Evolutionary conservation across 2,888 invertebrate genomes (phyloP).

Genomic region (Ceraclea dissimilis): DNA sequence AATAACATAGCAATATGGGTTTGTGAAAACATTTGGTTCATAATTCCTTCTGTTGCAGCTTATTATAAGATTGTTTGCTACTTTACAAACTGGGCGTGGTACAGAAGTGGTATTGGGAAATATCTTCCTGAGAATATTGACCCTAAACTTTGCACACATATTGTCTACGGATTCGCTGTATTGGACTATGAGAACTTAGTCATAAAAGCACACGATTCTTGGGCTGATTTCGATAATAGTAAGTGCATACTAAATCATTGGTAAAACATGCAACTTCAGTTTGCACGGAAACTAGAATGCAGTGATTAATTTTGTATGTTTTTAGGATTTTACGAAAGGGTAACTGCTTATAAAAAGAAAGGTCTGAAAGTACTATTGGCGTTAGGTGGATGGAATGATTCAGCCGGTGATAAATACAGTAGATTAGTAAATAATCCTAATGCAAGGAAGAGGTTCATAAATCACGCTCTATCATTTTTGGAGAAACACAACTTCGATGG

Average conservation of each 20-base stretch:
- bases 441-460: conserved; percentile 65
- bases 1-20: no score
- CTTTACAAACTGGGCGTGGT: conserved; percentile 94
- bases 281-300: no score
- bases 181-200: conserved; percentile 72
- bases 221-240: conserved; percentile 87
- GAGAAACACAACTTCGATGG: conserved; percentile 82
- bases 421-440: conserved; percentile 69
- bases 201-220: conserved; percentile 78
- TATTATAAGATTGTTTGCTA: conserved; percentile 81
- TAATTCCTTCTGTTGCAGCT: conserved; percentile 37
- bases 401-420: conserved; percentile 83
- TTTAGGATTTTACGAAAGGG: conserved; percentile 74
- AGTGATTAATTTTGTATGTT: neutral
- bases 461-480: conserved; percentile 67
- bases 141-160: conserved; percentile 81
- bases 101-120: conserved; percentile 71
- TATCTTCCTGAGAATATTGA: conserved; percentile 83
- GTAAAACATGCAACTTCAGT: neutral
- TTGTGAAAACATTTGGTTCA: no score
- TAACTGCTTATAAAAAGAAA: conserved; percentile 67
- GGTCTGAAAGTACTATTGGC: conserved; percentile 81
- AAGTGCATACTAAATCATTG: conserved; percentile 36
- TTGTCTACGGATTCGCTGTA: conserved; percentile 92
- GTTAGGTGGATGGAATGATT: conserved; percentile 95